phyloP scores from a whole-genome alignment of 2,797 vertebrate genomes.

The Masticophis lateralis region DNA sequence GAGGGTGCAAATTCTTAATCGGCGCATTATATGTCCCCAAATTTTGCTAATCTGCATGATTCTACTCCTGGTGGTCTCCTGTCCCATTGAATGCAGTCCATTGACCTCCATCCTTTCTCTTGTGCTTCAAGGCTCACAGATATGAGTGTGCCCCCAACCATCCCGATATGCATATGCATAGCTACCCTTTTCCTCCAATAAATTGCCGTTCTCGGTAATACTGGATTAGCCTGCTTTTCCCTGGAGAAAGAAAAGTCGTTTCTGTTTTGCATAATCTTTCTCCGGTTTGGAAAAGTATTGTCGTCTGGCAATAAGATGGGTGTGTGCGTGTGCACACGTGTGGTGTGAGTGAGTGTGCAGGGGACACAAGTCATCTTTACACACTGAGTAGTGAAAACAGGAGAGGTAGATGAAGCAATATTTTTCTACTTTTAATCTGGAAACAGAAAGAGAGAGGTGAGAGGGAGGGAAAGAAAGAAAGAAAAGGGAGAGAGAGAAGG shows the following conservation, averaged over 20 bases:
- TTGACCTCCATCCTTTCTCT: neutral
- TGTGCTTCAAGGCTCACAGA: no score
- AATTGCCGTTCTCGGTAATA: conserved; percentile 52
- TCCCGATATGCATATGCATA: no score
- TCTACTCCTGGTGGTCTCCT: no score
- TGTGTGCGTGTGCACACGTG: no score
- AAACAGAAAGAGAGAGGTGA: accelerated
- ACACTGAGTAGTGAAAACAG: conserved; percentile 4
- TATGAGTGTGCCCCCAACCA: neutral
- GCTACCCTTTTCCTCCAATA: conserved; percentile 6
- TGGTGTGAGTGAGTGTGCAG: neutral
- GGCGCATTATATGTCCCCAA: neutral
- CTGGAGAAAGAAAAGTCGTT: conserved; percentile 50
- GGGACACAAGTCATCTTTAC: conserved; percentile 47
- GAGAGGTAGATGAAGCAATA: neutral
- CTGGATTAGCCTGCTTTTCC: conserved; percentile 69
- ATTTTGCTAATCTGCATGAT: neutral
- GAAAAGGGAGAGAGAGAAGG: no score
- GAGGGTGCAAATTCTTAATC: neutral
- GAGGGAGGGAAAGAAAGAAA: no score
- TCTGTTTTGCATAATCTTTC: conserved; percentile 63
- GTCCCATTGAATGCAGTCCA: neutral
- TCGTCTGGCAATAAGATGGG: conserved; percentile 37
- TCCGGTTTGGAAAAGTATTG: conserved; percentile 32
- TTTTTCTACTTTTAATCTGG: conserved; percentile 21